Percentiles rank a stretch among this genome's conserved stretches.
These are phyloP conservation scores for Drosophila ohnishii DNA, from an alignment of 1,140 invertebrate genomes.

Conservation along the genomic window DNA sequence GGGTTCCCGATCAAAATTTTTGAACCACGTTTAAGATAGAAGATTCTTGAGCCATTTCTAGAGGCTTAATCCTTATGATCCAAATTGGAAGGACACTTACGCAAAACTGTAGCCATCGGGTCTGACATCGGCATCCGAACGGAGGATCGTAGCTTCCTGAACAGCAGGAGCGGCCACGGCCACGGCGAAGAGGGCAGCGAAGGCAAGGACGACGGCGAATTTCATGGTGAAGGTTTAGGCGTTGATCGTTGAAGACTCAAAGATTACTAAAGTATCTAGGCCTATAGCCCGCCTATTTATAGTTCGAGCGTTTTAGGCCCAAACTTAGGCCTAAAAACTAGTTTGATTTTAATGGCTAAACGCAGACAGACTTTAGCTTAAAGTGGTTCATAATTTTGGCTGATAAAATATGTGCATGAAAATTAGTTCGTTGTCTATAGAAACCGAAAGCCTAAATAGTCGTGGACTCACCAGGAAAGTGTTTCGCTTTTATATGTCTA, in stretches of 20 bases:
- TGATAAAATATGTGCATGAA: slow-evolving; percentile 16
- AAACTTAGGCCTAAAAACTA: slow-evolving; percentile 1
- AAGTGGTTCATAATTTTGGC: slow-evolving; percentile 6
- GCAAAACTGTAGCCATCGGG: slow-evolving; percentile 29
- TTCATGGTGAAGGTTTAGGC: slow-evolving; percentile 59
- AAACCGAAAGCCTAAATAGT: not conserved
- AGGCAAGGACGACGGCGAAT: slow-evolving; percentile 54
- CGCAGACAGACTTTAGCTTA: slow-evolving; percentile 3
- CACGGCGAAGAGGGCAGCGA: slow-evolving; percentile 51
- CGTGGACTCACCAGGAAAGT: not conserved
- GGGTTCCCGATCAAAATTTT: not conserved
- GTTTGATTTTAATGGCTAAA: slow-evolving; percentile 20
- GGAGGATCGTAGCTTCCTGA: fast-evolving
- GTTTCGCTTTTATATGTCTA: not conserved
- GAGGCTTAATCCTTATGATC: not conserved
- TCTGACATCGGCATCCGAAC: slow-evolving; percentile 69
- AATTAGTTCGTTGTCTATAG: not conserved
- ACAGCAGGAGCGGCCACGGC: not conserved
- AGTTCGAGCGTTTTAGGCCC: not conserved
- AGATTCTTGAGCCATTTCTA: not conserved
- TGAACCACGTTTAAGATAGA: not conserved
- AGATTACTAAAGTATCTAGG: slow-evolving; percentile 30
- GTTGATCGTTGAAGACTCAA: slow-evolving; percentile 47
- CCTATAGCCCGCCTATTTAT: slow-evolving; percentile 10
- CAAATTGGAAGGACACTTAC: not conserved